Conservation (phyloP, 2,113 vertebrate genomes). For the Rhodinocichla rosea region DNA sequence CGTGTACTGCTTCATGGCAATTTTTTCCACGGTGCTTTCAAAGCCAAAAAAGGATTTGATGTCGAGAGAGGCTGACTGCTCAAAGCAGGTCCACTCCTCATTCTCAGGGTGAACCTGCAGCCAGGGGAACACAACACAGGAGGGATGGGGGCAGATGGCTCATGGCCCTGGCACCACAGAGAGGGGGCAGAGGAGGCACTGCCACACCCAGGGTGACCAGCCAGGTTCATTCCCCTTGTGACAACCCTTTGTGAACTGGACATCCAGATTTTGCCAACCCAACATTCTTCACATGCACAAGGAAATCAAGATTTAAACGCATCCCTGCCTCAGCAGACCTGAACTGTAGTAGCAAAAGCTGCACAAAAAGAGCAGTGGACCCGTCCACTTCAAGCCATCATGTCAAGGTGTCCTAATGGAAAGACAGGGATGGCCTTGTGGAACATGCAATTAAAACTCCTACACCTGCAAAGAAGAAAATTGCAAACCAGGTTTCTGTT, state of each 20-base stretch:
- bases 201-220: neutral
- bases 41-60: constrained; percentile 86
- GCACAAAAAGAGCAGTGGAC: neutral
- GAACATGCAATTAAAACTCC: neutral
- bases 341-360: neutral
- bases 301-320: neutral
- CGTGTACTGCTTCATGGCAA: constrained; percentile 86
- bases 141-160: neutral
- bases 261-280: neutral
- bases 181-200: neutral
- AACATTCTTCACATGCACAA: neutral
- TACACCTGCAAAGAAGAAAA: neutral
- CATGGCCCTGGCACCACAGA: neutral
- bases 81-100: constrained; percentile 85
- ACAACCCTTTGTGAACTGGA: neutral
- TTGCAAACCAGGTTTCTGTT: neutral
- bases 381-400: neutral
- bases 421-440: neutral
- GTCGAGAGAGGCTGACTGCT: constrained; percentile 82
- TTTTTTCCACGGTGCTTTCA: constrained; percentile 82
- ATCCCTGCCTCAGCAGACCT: neutral
- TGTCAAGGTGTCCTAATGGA: neutral
- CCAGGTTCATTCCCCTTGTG: neutral
- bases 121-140: neutral
- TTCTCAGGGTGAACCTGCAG: constrained; percentile 84